phyloP scores from a whole-genome alignment of 2,888 invertebrate species.

The Rambutsinella grinnellia region DNA sequence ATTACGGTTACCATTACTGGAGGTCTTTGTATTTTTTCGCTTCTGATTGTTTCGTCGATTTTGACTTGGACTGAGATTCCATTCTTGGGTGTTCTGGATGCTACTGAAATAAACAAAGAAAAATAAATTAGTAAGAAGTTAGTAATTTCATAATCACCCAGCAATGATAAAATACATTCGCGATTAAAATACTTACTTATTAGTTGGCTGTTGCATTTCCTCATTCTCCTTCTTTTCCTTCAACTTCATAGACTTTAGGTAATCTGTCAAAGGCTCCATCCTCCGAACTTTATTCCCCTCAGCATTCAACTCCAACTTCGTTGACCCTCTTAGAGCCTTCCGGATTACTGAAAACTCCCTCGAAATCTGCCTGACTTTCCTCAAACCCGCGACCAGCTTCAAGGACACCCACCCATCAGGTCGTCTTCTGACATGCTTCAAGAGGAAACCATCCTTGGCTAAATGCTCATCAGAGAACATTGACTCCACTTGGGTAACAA shows the following conservation, averaged over 20 bases:
- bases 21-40: conserved; percentile 31
- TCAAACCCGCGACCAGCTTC: conserved; percentile 94
- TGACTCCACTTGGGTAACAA: conserved; percentile 91
- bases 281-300: conserved; percentile 91
- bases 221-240: conserved; percentile 43
- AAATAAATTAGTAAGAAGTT: no score
- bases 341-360: conserved; percentile 96
- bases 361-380: conserved; percentile 92
- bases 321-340: conserved; percentile 81
- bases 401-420: conserved; percentile 96
- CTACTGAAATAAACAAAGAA: no score
- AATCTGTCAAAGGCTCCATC: conserved; percentile 85
- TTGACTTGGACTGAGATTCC: conserved; percentile 8
- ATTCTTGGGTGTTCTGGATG: no score
- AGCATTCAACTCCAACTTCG: conserved; percentile 89
- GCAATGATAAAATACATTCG: no score
- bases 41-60: conserved; percentile 23
- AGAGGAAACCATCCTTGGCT: conserved; percentile 92
- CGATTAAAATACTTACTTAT: no score
- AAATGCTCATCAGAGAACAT: conserved; percentile 97
- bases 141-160: no score
- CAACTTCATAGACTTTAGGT: conserved; percentile 84
- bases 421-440: conserved; percentile 94
- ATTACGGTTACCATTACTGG: conserved; percentile 52
- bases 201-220: background rate